phyloP scores from a whole-genome alignment of 2,888 invertebrate genomes.

The Bombylius discolor region DNA sequence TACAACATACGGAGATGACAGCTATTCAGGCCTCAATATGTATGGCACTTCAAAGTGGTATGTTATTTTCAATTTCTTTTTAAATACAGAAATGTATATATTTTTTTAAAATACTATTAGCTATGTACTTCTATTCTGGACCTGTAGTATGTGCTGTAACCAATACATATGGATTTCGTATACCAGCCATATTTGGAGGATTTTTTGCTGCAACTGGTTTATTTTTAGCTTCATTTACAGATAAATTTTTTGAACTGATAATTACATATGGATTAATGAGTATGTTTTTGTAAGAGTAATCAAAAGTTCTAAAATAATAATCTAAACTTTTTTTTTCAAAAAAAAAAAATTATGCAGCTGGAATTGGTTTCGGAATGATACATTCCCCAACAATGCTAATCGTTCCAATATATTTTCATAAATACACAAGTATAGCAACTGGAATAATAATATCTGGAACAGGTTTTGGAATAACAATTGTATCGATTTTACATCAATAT shows the following conservation, averaged over 20 bases:
- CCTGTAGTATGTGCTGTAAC: constrained; percentile 26
- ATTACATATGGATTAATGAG: constrained; percentile 25
- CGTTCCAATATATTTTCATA: constrained; percentile 65
- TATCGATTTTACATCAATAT: constrained; percentile 42
- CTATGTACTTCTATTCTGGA: constrained; percentile 23
- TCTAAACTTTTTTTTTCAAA: neutral
- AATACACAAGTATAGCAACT: constrained; percentile 57
- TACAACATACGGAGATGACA: neutral
- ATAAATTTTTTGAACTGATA: constrained; percentile 16
- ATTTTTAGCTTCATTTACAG: constrained; percentile 18
- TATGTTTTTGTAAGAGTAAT: constrained; percentile 9
- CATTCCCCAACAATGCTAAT: constrained; percentile 57
- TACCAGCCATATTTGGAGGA: constrained; percentile 23
- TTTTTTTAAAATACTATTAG: constrained; percentile 3
- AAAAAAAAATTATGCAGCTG: constrained; percentile 25
- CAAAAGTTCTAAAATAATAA: neutral
- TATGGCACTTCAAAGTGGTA: neutral
- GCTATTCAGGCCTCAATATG: neutral
- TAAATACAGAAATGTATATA: no score
- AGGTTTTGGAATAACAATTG: constrained; percentile 50
- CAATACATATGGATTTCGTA: constrained; percentile 29
- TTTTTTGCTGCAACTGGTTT: constrained; percentile 14
- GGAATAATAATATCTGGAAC: constrained; percentile 61
- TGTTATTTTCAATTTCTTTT: no score
- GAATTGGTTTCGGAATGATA: constrained; percentile 54